A percentile compares a stretch with the other conserved stretches of the same genome.
phyloP scores from a whole-genome alignment of 2,113 vertebrate genomes.

The Anoplopoma fimbria region DNA sequence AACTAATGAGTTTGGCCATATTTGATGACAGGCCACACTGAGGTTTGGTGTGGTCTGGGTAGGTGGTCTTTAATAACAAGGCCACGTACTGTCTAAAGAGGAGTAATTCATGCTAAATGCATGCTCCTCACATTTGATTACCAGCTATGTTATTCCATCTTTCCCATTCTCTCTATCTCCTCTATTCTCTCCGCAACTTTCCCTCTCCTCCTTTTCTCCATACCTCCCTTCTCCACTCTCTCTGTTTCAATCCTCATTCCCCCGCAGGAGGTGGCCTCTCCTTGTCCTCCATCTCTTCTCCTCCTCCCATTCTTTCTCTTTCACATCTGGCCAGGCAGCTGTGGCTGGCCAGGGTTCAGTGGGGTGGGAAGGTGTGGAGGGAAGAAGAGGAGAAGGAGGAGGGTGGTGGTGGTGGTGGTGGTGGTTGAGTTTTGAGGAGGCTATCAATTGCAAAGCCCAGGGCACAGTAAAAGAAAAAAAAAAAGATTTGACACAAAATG shows the following conservation, averaged over 20 bases:
- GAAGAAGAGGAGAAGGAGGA: slow-evolving; percentile 52
- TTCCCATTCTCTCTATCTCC: slow-evolving; percentile 40
- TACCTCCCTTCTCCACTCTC: slow-evolving; percentile 48
- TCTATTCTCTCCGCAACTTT: slow-evolving; percentile 4
- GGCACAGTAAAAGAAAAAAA: slow-evolving; percentile 86
- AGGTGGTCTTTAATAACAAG: slow-evolving; percentile 75
- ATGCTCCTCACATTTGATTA: slow-evolving; percentile 41
- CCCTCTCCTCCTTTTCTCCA: slow-evolving; percentile 28
- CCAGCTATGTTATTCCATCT: slow-evolving; percentile 23
- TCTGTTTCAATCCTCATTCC: slow-evolving; percentile 66
- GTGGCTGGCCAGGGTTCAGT: slow-evolving; percentile 97
- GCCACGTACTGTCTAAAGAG: slow-evolving; percentile 51
- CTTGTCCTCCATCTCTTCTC: slow-evolving; percentile 76
- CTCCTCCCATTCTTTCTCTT: slow-evolving; percentile 71
- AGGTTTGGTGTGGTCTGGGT: slow-evolving; percentile 39
- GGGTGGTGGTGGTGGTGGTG: slow-evolving; percentile 21
- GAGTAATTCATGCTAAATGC: slow-evolving; percentile 38
- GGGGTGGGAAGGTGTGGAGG: slow-evolving; percentile 84
- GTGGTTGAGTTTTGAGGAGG: slow-evolving; percentile 87
- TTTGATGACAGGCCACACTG: slow-evolving; percentile 27
- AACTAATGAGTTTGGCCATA: slow-evolving; percentile 32
- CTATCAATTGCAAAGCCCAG: slow-evolving; percentile 98
- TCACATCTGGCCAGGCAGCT: slow-evolving; percentile 99
- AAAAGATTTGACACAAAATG: slow-evolving; percentile 73
- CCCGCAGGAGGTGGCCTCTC: slow-evolving; percentile 79